A percentile compares a stretch with the other conserved stretches of the same genome.
Conservation (phyloP, 2,797 vertebrate genomes). For the Gymnoscopelus microlampas region DNA sequence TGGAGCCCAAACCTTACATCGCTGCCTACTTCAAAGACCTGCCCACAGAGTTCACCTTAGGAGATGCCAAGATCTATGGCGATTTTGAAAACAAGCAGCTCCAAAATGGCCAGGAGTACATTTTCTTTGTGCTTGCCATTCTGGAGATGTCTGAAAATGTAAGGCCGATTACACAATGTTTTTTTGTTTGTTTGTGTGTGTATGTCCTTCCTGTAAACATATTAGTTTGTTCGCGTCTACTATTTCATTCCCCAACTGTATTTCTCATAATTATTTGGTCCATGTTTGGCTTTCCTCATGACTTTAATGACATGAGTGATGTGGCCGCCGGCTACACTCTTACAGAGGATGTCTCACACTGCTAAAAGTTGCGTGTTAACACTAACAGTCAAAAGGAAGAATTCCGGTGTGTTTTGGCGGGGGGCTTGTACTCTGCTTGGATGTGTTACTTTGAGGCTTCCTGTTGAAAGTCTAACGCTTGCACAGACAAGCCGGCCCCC, state of each 20-base stretch:
- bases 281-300: background rate
- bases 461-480: slow-evolving; percentile 53
- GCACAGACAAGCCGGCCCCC: slow-evolving; percentile 57
- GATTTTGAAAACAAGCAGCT: slow-evolving; percentile 98
- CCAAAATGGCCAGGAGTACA: slow-evolving; percentile 95
- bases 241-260: too few relatives aligned
- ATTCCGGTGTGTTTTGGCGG: slow-evolving; percentile 28
- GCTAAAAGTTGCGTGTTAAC: slow-evolving; percentile 16
- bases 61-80: slow-evolving; percentile 92
- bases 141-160: slow-evolving; percentile 97
- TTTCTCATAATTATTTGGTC: slow-evolving; percentile 15
- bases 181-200: slow-evolving; percentile 1
- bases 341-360: slow-evolving; percentile 17
- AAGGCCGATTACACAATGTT: slow-evolving; percentile 67
- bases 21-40: slow-evolving; percentile 95
- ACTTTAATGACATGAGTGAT: background rate
- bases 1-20: slow-evolving; percentile 95
- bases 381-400: slow-evolving; percentile 23
- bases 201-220: background rate
- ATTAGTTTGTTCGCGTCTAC: too few relatives aligned
- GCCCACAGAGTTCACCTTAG: slow-evolving; percentile 94
- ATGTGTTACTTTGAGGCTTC: slow-evolving; percentile 54
- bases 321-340: slow-evolving; percentile 7
- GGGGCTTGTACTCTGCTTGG: slow-evolving; percentile 31
- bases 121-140: slow-evolving; percentile 96